A percentile compares a stretch with the other conserved stretches of the same genome.
These are phyloP conservation scores for Thrips palmi DNA, from an alignment of 1,140 invertebrate species.

Conservation along the genomic window DNA sequence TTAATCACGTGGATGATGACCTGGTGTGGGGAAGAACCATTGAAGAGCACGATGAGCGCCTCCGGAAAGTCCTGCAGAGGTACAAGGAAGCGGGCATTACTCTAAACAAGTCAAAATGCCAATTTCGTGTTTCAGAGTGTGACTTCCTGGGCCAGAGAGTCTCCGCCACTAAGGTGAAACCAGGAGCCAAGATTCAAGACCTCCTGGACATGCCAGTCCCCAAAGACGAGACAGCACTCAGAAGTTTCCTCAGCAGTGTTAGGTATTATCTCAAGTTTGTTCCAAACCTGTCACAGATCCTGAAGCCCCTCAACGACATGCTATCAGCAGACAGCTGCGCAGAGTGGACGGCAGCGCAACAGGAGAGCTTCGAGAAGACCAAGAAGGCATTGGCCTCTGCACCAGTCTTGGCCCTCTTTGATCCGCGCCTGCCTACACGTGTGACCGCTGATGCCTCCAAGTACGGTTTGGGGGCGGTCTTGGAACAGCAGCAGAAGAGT, in stretches of 20 bases:
- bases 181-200: conserved; percentile 17
- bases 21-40: conserved; percentile 17
- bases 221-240: too few relatives aligned
- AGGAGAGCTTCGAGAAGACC: too few relatives aligned
- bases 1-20: conserved; percentile 22
- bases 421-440: too few relatives aligned
- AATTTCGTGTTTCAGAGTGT: conserved; percentile 17
- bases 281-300: conserved; percentile 16
- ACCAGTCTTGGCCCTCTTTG: too few relatives aligned
- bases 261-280: conserved; percentile 24
- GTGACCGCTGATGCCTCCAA: conserved; percentile 11
- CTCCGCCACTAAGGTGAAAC: conserved; percentile 18
- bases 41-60: conserved; percentile 17
- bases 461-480: conserved; percentile 15
- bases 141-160: conserved; percentile 25
- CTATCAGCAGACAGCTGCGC: too few relatives aligned
- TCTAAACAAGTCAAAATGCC: conserved; percentile 22
- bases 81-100: conserved; percentile 17
- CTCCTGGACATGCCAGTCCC: too few relatives aligned
- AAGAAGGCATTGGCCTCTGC: too few relatives aligned
- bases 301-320: conserved; percentile 16
- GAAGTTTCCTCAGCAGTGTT: conserved; percentile 20
- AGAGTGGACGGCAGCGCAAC: too few relatives aligned
- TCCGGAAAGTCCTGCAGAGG: conserved; percentile 18
- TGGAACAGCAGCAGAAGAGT: too few relatives aligned